Evolutionary conservation across 2,113 vertebrate genomes (phyloP), one percentile per base, ranked within the genome.

Genomic region (Leucoraja erinaceus): DNA sequence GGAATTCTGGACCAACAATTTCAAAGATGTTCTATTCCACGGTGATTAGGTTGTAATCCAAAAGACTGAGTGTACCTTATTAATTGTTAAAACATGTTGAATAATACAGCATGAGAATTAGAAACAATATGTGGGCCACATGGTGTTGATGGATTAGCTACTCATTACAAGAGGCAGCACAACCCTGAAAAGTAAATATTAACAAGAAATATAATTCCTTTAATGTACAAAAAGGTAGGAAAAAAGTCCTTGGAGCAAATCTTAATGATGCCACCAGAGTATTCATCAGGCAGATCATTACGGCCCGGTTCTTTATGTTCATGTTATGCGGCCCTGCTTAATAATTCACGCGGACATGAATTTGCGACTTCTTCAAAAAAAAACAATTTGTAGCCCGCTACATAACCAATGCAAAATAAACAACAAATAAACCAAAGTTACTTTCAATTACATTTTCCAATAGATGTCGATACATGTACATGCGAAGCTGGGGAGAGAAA

Each of bases 251-350:
- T 14, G 90, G 33, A 74, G 90, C 66, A 72, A 91, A 74, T 72
- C 63, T 70, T 91, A 91, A 91, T 91, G 90, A 91, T 47, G 90
- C 66, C 90, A 91, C 90, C 0, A 74, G 90, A 91, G 66, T 72
- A 91, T 91, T 91, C 90, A 91, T 91, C 90, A 91, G 66, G 68
- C 90, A 74, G 90, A 47, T 68, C 68, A 91, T 91, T 91, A 74
- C 68, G 28, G 90, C 25, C 3, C 54, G 68, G 28, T 91, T 91
- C 90, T 91, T 91, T 72, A 91, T 91, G 66, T 38, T 74, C 33
- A 68, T 18, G 31, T 68, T 38, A 20, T 18, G 18, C 63, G 63
- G 38, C 63, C 63, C 68, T 72, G 70, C 66, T 91, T 91, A 91
- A 91, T 72, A 91, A 91, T 91, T 91, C 66, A 91, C 22, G 66